Percentiles rank a stretch among this genome's conserved stretches.
Conservation (phyloP, 2,113 vertebrate species). For the Nipponia nippon region DNA sequence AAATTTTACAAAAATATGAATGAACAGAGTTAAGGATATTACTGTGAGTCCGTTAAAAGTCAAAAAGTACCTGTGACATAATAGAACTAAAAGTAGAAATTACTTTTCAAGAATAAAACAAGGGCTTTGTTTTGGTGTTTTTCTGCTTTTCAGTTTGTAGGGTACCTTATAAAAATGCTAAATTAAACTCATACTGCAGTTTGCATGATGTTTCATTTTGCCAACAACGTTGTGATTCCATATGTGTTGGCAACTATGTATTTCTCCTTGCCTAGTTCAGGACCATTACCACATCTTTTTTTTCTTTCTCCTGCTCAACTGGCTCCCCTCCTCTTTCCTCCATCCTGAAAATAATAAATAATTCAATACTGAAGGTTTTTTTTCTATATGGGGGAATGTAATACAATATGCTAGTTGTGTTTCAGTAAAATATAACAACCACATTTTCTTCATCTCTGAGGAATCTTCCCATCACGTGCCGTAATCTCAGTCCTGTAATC, state of each 20-base stretch:
- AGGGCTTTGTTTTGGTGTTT: neutral
- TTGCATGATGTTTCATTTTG: neutral
- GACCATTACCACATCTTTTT: neutral
- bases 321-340: neutral
- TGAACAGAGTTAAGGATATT: neutral
- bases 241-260: conserved; percentile 14
- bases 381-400: neutral
- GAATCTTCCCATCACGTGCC: neutral
- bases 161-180: neutral
- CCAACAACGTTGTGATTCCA: conserved; percentile 1
- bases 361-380: neutral
- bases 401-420: neutral
- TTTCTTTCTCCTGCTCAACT: neutral
- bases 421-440: neutral
- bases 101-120: neutral
- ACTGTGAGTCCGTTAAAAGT: neutral
- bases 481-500: neutral
- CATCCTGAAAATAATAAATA: neutral
- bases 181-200: neutral
- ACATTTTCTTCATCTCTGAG: neutral
- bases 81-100: neutral
- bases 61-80: neutral
- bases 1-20: neutral
- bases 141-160: neutral
- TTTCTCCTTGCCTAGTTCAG: neutral